These are phyloP conservation scores for Telmatochromis sp. DNA, from an alignment of 2,113 vertebrate species.

Conservation along the genomic window DNA sequence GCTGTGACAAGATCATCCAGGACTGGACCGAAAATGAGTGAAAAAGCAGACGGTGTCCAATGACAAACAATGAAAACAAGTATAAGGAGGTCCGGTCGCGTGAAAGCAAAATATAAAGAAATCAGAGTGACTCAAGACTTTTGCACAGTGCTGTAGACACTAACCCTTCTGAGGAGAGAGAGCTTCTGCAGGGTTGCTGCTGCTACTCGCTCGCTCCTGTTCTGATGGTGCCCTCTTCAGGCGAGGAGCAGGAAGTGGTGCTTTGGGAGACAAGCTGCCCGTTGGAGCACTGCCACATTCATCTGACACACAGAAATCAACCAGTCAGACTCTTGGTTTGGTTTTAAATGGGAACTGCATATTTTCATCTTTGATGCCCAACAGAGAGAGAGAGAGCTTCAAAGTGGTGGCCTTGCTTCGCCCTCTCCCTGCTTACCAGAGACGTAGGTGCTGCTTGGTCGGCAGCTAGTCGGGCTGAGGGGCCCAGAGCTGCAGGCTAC, in stretches of 20 bases:
- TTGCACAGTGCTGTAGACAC: not conserved
- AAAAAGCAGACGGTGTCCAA: not conserved
- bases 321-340: not conserved
- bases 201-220: conserved; percentile 71
- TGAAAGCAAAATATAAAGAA: not conserved
- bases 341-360: rapidly evolving
- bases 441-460: conserved; percentile 18
- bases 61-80: not conserved
- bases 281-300: conserved; percentile 69
- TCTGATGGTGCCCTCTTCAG: conserved; percentile 79
- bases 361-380: not conserved
- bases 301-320: conserved; percentile 54
- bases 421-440: conserved; percentile 39
- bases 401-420: not conserved
- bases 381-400: not conserved
- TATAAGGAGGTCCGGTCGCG: rapidly evolving
- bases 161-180: conserved; percentile 5
- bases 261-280: conserved; percentile 62
- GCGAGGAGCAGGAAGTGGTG: conserved; percentile 76
- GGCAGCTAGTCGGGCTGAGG: conserved; percentile 60
- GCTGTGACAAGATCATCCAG: not conserved
- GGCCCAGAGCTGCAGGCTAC: conserved; percentile 67
- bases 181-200: not conserved
- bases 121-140: rapidly evolving
- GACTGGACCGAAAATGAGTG: not conserved